A percentile compares a stretch with the other conserved stretches of the same genome.
Evolutionary conservation across 1,140 invertebrate species (phyloP).

Genomic region (Platorchestia sp.): DNA sequence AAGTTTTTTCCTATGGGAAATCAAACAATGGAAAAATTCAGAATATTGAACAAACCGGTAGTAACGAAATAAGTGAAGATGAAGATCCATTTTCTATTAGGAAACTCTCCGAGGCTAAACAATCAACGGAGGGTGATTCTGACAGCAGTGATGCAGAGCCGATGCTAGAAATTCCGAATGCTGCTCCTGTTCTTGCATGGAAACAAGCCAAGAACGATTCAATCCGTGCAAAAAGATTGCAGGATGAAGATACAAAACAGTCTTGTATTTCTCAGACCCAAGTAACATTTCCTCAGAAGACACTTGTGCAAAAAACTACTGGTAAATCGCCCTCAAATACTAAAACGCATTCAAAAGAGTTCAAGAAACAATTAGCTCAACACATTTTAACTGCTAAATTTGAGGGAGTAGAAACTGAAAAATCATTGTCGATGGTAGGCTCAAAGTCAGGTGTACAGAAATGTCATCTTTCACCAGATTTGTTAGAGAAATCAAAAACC

Average conservation of each 20-base stretch:
- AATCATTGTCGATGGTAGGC: neutral
- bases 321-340: neutral
- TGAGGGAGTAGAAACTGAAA: neutral
- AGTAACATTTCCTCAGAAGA: too few species aligned
- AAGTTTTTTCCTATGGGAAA: neutral
- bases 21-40: neutral
- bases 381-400: neutral
- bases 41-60: neutral
- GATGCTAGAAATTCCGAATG: too few species aligned
- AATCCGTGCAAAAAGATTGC: too few species aligned
- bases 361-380: neutral
- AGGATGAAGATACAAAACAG: too few species aligned
- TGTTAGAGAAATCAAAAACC: neutral
- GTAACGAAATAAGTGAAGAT: neutral
- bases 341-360: neutral
- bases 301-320: neutral
- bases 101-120: neutral
- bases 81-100: slow-evolving; percentile 1
- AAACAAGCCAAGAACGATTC: too few species aligned
- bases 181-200: too few species aligned
- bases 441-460: neutral
- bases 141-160: too few species aligned
- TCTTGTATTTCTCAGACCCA: too few species aligned
- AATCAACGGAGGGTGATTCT: too few species aligned
- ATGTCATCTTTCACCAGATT: neutral